These are phyloP conservation scores for Rhorus exstirpatorius DNA, from an alignment of 2,888 invertebrate genomes.

Conservation along the genomic window DNA sequence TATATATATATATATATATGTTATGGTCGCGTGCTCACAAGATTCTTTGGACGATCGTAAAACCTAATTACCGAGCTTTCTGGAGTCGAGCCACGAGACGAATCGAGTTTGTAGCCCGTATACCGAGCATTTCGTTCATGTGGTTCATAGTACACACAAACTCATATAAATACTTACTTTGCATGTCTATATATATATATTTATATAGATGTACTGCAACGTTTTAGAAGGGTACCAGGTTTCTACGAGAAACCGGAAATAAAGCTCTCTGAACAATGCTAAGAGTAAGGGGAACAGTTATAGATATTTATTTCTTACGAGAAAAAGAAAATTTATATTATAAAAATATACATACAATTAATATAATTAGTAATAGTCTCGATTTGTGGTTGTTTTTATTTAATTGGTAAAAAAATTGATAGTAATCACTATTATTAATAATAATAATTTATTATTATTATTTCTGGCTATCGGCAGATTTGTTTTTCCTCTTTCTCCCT, in stretches of 20 bases:
- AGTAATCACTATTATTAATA: too few relatives aligned
- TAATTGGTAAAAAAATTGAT: too few relatives aligned
- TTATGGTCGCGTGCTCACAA: constrained; percentile 54
- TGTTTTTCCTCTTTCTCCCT: neutral
- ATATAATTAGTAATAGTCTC: too few relatives aligned
- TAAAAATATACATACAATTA: too few relatives aligned
- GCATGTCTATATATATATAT: neutral
- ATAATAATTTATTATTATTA: too few relatives aligned
- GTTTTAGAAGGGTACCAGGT: neutral
- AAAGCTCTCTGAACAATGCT: constrained; percentile 43
- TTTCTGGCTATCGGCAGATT: too few relatives aligned
- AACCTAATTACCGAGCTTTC: constrained; percentile 65
- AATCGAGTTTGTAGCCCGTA: constrained; percentile 62
- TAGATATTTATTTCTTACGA: too few relatives aligned
- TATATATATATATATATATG: neutral
- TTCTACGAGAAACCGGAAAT: constrained; percentile 23
- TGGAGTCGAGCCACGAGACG: constrained; percentile 65
- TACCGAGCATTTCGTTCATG: constrained; percentile 38
- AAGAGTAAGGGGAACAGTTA: constrained; percentile 4
- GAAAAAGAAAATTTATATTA: too few relatives aligned
- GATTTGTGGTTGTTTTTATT: too few relatives aligned
- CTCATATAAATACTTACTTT: neutral
- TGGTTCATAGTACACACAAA: constrained; percentile 25
- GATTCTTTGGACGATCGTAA: constrained; percentile 63
- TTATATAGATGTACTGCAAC: neutral